Evolutionary conservation across 2,797 vertebrate genomes (phyloP).

Genomic region (Clarias fuscus): DNA sequence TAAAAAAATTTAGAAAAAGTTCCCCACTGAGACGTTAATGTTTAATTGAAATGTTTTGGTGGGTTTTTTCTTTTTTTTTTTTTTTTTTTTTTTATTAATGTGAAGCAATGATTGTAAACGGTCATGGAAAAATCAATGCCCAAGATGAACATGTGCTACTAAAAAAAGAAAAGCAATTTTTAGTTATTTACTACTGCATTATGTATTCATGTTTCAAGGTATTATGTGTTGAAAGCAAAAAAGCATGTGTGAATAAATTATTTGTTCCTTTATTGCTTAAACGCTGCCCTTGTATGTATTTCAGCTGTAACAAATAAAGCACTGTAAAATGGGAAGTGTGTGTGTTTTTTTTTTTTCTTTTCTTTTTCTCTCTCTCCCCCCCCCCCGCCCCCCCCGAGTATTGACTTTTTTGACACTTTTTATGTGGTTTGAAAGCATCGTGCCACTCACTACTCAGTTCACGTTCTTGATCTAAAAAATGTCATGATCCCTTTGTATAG

Average conservation of each 20-base stretch:
- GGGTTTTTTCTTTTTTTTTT: too few species aligned
- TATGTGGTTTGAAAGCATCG: slow-evolving; percentile 3
- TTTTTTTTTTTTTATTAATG: neutral
- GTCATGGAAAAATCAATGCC: neutral
- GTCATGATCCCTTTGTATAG: neutral
- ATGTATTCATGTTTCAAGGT: slow-evolving; percentile 5
- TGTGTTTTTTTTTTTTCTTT: slow-evolving; percentile 2
- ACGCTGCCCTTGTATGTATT: slow-evolving; percentile 60
- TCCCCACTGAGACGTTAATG: neutral
- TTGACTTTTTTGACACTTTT: neutral
- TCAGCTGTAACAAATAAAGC: slow-evolving; percentile 71
- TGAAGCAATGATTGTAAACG: slow-evolving; percentile 34
- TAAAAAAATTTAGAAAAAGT: neutral
- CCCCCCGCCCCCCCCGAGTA: slow-evolving; percentile 31
- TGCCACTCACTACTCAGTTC: neutral
- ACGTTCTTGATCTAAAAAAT: neutral
- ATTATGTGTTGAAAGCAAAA: slow-evolving; percentile 18
- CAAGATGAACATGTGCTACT: neutral
- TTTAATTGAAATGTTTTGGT: neutral
- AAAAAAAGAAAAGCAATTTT: neutral
- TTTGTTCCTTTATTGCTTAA: slow-evolving; percentile 47
- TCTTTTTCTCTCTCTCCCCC: too few species aligned
- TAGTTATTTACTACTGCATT: neutral
- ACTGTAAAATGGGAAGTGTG: slow-evolving; percentile 61
- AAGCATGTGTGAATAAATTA: slow-evolving; percentile 24